These are phyloP conservation scores for Casuarius casuarius DNA, from an alignment of 2,113 vertebrate species.

Conservation along the genomic window DNA sequence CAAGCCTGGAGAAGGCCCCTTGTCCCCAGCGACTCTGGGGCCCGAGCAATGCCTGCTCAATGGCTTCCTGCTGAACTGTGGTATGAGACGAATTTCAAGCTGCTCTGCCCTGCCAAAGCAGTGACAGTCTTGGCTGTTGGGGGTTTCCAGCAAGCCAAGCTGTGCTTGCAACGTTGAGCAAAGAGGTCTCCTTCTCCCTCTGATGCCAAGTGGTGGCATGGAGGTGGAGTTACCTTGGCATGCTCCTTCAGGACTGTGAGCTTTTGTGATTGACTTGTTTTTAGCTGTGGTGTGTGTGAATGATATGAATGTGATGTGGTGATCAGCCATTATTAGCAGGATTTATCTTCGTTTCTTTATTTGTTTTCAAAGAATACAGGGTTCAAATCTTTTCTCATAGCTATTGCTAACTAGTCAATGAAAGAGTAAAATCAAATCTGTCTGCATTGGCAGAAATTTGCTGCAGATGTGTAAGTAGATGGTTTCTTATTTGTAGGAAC, in stretches of 20 bases:
- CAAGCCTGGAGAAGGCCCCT: neutral
- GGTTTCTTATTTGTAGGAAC: neutral
- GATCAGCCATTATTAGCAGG: neutral
- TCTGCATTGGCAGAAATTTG: neutral
- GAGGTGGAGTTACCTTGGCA: neutral
- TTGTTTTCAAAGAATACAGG: neutral
- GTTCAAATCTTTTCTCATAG: neutral
- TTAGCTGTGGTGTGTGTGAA: neutral
- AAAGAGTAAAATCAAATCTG: neutral
- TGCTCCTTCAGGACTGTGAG: neutral
- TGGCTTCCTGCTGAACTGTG: neutral
- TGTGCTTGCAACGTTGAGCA: neutral
- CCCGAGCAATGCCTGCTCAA: fast-evolving
- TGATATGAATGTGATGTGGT: neutral
- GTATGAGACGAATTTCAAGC: too few relatives aligned
- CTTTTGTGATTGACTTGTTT: neutral
- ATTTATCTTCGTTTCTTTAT: neutral
- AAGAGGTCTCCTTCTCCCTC: fast-evolving
- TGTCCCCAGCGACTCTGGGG: neutral
- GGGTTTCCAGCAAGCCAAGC: neutral
- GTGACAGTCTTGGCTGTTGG: neutral
- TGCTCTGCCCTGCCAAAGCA: neutral
- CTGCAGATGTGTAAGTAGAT: neutral
- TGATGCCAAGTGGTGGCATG: neutral
- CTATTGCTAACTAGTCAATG: neutral